Conservation (phyloP, 1,140 invertebrate species). For the Artemia franciscana region DNA sequence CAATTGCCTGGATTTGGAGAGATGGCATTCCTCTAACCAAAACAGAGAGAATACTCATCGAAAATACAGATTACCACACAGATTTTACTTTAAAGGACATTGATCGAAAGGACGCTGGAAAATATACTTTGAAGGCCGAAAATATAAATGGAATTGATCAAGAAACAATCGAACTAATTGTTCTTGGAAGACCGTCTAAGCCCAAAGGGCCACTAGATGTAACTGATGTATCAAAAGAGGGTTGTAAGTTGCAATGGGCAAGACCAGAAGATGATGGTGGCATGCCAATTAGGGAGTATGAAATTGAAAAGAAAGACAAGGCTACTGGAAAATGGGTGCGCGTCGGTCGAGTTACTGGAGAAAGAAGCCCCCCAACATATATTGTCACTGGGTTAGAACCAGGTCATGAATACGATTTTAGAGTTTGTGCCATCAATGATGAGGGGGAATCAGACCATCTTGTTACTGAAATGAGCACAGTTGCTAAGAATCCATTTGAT, state of each 20-base stretch:
- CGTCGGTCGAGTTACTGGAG: constrained; percentile 49
- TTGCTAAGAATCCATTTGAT: constrained; percentile 90
- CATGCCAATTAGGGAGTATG: constrained; percentile 73
- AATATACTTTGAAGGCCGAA: constrained; percentile 65
- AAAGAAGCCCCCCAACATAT: constrained; percentile 47
- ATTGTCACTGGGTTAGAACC: constrained; percentile 74
- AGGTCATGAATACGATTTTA: constrained; percentile 82
- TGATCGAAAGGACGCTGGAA: constrained; percentile 65
- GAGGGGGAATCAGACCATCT: constrained; percentile 89
- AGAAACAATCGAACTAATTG: constrained; percentile 71
- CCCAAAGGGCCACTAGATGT: constrained; percentile 78
- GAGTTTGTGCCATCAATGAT: constrained; percentile 80
- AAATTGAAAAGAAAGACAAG: constrained; percentile 81
- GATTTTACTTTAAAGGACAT: constrained; percentile 62
- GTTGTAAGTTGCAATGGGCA: constrained; percentile 67
- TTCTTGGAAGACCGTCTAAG: constrained; percentile 49
- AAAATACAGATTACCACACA: constrained; percentile 73
- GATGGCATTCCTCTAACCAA: constrained; percentile 53
- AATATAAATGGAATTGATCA: constrained; percentile 71
- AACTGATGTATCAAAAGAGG: constrained; percentile 56
- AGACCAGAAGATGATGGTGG: constrained; percentile 84
- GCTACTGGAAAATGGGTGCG: constrained; percentile 67
- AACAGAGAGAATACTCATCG: constrained; percentile 63
- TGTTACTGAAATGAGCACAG: constrained; percentile 48
- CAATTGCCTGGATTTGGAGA: constrained; percentile 59